These are phyloP conservation scores for Prionailurus viverrinus DNA, from an alignment of 2,113 vertebrate species.

Conservation along the genomic window DNA sequence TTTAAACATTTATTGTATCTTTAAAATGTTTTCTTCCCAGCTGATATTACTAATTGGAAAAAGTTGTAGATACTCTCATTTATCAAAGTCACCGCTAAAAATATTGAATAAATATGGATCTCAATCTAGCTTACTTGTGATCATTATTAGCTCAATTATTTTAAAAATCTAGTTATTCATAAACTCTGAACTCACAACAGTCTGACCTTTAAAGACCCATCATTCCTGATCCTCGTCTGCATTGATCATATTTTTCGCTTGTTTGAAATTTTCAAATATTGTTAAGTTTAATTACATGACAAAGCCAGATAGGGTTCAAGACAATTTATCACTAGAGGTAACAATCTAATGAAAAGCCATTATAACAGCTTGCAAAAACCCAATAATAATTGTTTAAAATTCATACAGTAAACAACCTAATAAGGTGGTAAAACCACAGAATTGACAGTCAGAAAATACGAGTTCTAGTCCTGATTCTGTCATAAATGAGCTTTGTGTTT, in stretches of 20 bases:
- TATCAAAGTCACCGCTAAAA: slow-evolving; percentile 11
- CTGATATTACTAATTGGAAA: slow-evolving; percentile 3
- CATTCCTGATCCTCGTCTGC: neutral
- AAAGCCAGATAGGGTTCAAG: neutral
- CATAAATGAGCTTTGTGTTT: neutral
- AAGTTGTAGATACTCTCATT: neutral
- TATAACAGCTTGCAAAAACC: neutral
- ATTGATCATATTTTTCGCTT: neutral
- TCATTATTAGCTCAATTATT: neutral
- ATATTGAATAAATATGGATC: neutral
- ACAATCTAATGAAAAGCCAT: neutral
- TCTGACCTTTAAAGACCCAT: neutral
- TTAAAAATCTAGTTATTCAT: neutral
- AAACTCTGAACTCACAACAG: neutral
- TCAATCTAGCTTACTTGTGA: neutral
- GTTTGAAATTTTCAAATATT: slow-evolving; percentile 4
- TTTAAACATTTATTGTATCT: slow-evolving; percentile 26
- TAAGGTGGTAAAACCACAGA: neutral
- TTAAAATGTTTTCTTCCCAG: slow-evolving; percentile 7
- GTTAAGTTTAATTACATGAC: slow-evolving; percentile 23
- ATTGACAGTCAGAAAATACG: slow-evolving; percentile 16
- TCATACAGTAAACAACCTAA: neutral
- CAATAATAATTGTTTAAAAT: neutral
- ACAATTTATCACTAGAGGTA: neutral
- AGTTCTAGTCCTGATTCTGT: neutral